Percentiles rank a stretch among this genome's conserved stretches.
These are phyloP conservation scores for Nothocercus nigrocapillus DNA, from an alignment of 2,113 vertebrate species.

Conservation along the genomic window DNA sequence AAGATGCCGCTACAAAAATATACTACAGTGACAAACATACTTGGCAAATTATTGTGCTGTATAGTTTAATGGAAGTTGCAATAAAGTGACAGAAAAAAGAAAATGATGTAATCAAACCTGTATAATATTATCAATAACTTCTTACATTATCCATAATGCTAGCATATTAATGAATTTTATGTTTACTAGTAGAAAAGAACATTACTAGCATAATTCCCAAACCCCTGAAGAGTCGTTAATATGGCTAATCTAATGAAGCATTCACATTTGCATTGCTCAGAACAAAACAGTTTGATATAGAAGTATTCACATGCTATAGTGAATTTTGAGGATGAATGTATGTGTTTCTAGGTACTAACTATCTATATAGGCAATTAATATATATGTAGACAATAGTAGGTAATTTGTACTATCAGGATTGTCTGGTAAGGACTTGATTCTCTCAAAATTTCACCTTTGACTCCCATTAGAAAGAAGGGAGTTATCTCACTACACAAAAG, in stretches of 20 bases:
- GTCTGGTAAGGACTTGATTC: background rate
- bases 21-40: constrained; percentile 33
- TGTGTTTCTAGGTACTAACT: background rate
- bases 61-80: constrained; percentile 16
- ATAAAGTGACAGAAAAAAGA: background rate
- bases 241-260: background rate
- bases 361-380: background rate
- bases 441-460: background rate
- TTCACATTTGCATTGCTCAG: background rate
- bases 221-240: background rate
- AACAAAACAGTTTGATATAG: background rate
- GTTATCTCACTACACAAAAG: background rate
- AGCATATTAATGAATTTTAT: constrained; percentile 29
- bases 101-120: background rate
- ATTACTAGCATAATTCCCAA: constrained; percentile 14
- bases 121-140: background rate
- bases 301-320: background rate
- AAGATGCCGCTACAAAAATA: constrained; percentile 14
- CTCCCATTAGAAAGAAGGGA: background rate
- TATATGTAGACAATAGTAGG: background rate
- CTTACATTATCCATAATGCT: constrained; percentile 7
- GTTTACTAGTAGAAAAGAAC: constrained; percentile 10
- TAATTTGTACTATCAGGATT: background rate
- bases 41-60: constrained; percentile 11
- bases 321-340: background rate